Evolutionary conservation across 1,140 invertebrate genomes (phyloP).

Genomic region (Drosophila murphyi): DNA sequence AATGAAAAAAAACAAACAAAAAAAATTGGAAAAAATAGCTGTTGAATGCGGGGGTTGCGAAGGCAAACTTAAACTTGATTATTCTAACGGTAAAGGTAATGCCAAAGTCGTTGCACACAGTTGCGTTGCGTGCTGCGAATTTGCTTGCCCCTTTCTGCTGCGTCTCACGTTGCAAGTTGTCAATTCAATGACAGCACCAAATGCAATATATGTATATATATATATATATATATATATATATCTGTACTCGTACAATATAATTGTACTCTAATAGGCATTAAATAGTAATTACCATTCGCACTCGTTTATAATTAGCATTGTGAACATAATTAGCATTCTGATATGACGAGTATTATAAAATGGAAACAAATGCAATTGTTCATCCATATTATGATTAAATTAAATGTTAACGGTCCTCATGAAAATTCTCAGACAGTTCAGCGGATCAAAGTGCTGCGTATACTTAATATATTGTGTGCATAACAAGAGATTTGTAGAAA

Average conservation of each 20-base stretch:
- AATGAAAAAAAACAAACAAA: too few relatives aligned
- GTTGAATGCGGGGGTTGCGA: constrained; percentile 6
- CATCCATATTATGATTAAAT: constrained; percentile 1
- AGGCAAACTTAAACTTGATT: constrained; percentile 42
- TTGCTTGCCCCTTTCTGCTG: constrained; percentile 10
- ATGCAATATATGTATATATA: constrained; percentile 43
- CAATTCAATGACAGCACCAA: constrained; percentile 63
- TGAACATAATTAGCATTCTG: constrained; percentile 11
- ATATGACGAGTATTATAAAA: not conserved
- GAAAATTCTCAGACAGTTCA: constrained; percentile 1
- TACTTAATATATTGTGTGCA: not conserved
- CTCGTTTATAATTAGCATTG: constrained; percentile 19
- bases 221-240: constrained; percentile 37
- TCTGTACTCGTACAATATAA: constrained; percentile 30
- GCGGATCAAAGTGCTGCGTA: not conserved
- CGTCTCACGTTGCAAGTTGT: constrained; percentile 14
- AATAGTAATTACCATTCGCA: constrained; percentile 28
- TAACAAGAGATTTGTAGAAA: not conserved
- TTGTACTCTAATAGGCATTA: constrained; percentile 12
- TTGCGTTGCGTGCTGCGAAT: constrained; percentile 37
- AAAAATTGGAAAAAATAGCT: constrained; percentile 10
- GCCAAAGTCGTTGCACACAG: constrained; percentile 36
- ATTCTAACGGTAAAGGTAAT: constrained; percentile 41
- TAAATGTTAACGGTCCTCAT: constrained; percentile 6
- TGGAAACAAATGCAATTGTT: not conserved